Conservation (phyloP, 1,140 invertebrate genomes). For the Protaetia brevitarsis region DNA sequence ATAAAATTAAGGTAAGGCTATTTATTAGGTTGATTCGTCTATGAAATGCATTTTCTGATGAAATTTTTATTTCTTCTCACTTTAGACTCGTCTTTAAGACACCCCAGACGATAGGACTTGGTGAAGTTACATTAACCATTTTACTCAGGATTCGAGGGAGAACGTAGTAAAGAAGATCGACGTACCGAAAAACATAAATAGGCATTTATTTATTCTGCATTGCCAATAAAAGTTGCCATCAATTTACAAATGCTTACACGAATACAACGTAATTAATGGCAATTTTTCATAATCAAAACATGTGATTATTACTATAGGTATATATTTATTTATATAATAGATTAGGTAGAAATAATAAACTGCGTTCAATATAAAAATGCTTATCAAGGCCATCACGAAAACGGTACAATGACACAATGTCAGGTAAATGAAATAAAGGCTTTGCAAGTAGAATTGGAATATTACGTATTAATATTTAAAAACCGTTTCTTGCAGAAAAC, state of each 20-base stretch:
- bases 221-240: conserved; percentile 7
- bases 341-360: too few species aligned
- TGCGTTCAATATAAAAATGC: too few species aligned
- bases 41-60: too few species aligned
- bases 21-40: too few species aligned
- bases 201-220: background rate
- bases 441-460: too few species aligned
- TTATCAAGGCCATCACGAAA: too few species aligned
- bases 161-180: background rate
- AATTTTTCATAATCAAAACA: background rate
- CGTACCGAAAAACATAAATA: background rate
- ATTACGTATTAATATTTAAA: too few species aligned
- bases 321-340: conserved; percentile 12
- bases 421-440: too few species aligned
- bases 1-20: too few species aligned
- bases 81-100: conserved; percentile 13
- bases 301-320: conserved; percentile 6
- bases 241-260: background rate
- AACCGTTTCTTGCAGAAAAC: too few species aligned
- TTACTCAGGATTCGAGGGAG: background rate
- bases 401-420: too few species aligned
- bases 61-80: background rate
- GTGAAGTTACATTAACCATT: background rate
- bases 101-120: background rate
- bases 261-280: background rate